Base-by-base conservation (phyloP, 2,888 invertebrate species). In the Drosophila anceps region DNA sequence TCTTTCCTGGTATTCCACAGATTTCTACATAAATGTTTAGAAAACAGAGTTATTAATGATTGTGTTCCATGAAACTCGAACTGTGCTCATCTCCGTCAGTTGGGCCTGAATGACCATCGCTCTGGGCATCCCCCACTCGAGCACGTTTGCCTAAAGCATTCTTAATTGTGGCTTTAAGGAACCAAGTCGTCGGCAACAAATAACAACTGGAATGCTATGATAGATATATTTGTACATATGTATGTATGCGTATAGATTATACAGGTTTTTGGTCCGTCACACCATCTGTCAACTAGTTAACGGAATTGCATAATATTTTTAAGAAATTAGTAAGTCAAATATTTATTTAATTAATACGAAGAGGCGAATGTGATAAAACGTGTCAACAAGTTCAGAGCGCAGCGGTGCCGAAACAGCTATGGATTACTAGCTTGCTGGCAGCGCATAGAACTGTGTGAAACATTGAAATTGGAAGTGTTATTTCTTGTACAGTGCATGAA, bases 231-330 rank as follows among this genome's bases (percentile, higher is more conserved):
- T 12, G 4, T 24, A 24, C 4, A 2, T 39, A 39, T 35, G 12
- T 12, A 2, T 31, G 13, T 15, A 24, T 27, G 3, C 20, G 24
- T 15, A 24, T 37, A 35, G 35, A 29, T 31, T 15, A 43, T 35
- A 58, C 64, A 5, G 48, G 64, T 64, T 60, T 48, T 29, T 9
- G 35, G 55, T 29, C 7, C 15, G 58, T 58, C 63, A 37, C 44
- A 33, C 12, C 46, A 44, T 65, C 37, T 54, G 46, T 65, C 66
- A 65, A 54, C 51, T 44, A 53, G 53, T 66, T 64, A 66, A 46
- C 18, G 13, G 31, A 44, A 65, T 65, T 54, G 67, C 48, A 66
- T 48, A 24, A 48, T 48, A 41, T 41, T 12, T 18, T 29, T 4
- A 18, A 41, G 31, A 55, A 67, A 67, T 54, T 48, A 41, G 39